Conservation (phyloP, 2,113 vertebrate genomes). For the Candoia aspera region DNA sequence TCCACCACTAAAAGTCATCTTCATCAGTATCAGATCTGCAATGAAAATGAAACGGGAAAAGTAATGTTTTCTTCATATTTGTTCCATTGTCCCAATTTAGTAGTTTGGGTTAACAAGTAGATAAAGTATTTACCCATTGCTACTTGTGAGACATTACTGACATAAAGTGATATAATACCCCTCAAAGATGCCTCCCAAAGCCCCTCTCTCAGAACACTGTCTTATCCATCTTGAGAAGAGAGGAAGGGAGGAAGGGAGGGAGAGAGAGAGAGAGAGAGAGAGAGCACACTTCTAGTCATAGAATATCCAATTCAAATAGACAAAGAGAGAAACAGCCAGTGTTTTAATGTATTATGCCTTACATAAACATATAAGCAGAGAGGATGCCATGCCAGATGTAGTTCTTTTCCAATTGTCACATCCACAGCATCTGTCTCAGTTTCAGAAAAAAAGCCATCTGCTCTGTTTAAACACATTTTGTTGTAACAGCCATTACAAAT, state of each 20-base stretch:
- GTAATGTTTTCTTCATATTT: constrained; percentile 18
- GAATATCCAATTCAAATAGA: not conserved
- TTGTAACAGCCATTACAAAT: not conserved
- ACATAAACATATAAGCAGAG: not conserved
- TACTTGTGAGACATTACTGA: not conserved
- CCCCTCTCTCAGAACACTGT: not conserved
- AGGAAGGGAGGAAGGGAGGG: no score
- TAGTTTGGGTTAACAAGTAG: constrained; percentile 5
- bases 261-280: no score
- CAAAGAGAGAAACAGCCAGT: not conserved
- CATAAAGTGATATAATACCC: not conserved
- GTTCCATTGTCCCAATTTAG: not conserved
- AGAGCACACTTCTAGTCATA: not conserved
- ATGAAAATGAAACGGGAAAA: not conserved
- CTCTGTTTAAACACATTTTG: not conserved
- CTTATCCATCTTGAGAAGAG: not conserved
- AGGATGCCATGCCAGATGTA: not conserved
- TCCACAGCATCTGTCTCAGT: constrained; percentile 1
- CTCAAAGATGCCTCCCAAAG: not conserved
- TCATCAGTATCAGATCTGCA: not conserved
- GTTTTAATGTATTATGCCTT: not conserved
- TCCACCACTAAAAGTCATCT: not conserved
- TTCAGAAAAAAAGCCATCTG: not conserved
- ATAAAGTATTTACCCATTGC: constrained; percentile 15
- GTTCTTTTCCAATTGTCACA: not conserved